Evolutionary conservation across 2,888 invertebrate species (phyloP).

Genomic region (Octonoba sinensis): DNA sequence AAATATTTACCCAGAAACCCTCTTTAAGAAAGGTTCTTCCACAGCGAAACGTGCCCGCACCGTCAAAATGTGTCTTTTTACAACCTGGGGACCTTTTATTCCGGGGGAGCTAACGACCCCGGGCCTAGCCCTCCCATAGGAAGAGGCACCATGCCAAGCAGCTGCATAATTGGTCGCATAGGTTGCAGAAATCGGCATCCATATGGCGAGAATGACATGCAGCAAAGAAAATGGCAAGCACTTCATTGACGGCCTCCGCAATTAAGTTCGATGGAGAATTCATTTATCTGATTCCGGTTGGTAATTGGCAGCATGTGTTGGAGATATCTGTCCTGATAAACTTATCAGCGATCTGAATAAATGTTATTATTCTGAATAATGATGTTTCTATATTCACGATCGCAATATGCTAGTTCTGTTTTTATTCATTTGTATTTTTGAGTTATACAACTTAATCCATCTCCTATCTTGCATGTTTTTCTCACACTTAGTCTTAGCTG

Average conservation of each 20-base stretch:
- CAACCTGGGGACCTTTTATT: constrained; percentile 40
- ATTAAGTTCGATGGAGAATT: background rate
- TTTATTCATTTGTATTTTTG: no score
- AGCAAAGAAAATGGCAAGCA: constrained; percentile 31
- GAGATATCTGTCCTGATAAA: no score
- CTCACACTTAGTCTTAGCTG: no score
- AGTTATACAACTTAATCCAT: no score
- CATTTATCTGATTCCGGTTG: constrained; percentile 6
- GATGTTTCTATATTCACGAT: no score
- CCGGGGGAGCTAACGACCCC: constrained; percentile 38
- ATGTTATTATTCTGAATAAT: no score
- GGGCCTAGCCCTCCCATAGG: constrained; percentile 15
- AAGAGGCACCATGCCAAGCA: constrained; percentile 45
- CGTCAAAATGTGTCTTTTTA: constrained; percentile 38
- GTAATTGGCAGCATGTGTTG: no score
- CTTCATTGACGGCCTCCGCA: no score
- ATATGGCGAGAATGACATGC: constrained; percentile 49
- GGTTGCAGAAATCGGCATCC: constrained; percentile 19
- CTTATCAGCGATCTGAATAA: no score
- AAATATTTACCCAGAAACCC: constrained; percentile 26
- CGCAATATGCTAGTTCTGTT: no score
- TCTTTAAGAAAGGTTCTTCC: constrained; percentile 19
- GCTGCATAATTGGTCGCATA: constrained; percentile 21
- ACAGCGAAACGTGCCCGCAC: constrained; percentile 14
- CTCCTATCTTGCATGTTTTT: no score